Evolutionary conservation across 2,888 invertebrate species (phyloP).

Genomic region (Xestoiulus laeticollis): DNA sequence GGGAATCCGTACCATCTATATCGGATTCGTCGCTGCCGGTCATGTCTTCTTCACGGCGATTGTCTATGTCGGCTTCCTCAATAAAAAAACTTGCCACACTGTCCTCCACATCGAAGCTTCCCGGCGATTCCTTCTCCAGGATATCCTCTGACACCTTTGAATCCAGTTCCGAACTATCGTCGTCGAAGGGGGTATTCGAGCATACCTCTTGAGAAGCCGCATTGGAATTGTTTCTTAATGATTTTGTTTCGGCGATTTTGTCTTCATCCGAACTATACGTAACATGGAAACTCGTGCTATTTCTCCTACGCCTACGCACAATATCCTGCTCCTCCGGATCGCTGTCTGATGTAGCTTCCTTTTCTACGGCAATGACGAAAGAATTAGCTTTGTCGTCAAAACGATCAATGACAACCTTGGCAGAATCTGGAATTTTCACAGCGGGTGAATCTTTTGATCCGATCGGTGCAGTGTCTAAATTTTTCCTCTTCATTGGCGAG

Average conservation of each 20-base stretch:
- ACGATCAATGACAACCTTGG: neutral
- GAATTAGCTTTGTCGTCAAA: neutral
- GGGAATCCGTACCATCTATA: too few relatives aligned
- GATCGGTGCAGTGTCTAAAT: neutral
- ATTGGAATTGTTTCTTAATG: neutral
- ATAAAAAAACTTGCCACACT: neutral
- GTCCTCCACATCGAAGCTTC: neutral
- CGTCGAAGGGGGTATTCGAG: too few relatives aligned
- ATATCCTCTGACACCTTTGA: neutral
- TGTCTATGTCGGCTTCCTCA: neutral
- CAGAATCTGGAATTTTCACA: neutral
- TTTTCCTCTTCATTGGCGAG: neutral
- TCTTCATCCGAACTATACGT: neutral
- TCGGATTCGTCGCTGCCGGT: neutral
- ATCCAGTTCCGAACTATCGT: neutral
- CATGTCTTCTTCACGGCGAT: neutral
- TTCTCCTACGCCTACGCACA: neutral
- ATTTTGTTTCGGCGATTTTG: neutral
- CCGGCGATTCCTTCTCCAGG: neutral
- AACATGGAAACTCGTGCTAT: neutral
- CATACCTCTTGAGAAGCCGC: neutral
- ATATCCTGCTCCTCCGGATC: conserved; percentile 3
- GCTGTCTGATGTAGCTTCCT: neutral
- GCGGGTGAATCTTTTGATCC: neutral
- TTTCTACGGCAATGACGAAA: too few relatives aligned